These are phyloP conservation scores for Troides aeacus DNA, from an alignment of 2,888 invertebrate species.

Conservation along the genomic window DNA sequence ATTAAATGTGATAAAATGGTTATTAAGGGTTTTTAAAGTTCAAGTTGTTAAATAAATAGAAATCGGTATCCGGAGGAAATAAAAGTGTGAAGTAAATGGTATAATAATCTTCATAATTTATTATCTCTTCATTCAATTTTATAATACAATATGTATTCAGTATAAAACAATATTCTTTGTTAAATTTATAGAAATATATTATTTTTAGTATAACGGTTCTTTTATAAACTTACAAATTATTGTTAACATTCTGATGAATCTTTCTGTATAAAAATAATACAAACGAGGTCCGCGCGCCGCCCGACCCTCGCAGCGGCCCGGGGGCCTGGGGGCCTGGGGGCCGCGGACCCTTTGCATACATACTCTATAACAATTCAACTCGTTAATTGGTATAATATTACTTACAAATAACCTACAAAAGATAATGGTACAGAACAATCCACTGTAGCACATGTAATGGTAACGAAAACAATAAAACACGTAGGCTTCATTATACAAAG, in stretches of 20 bases:
- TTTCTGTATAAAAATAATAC: slow-evolving; percentile 77
- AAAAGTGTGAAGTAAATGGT: slow-evolving; percentile 67
- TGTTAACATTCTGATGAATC: slow-evolving; percentile 78
- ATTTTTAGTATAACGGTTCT: slow-evolving; percentile 75
- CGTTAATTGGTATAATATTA: slow-evolving; percentile 77
- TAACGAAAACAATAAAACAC: slow-evolving; percentile 78
- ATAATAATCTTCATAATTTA: slow-evolving; percentile 80
- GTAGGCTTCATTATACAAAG: slow-evolving; percentile 79
- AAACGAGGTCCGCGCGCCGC: slow-evolving; percentile 53
- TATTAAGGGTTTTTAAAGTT: too few species aligned
- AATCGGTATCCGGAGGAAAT: slow-evolving; percentile 40
- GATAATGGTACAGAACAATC: slow-evolving; percentile 75
- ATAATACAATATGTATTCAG: slow-evolving; percentile 77
- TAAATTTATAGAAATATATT: slow-evolving; percentile 80
- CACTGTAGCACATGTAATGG: slow-evolving; percentile 75
- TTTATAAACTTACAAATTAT: slow-evolving; percentile 78
- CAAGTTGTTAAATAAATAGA: neutral
- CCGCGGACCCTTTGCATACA: slow-evolving; percentile 48
- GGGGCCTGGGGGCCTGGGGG: slow-evolving; percentile 12
- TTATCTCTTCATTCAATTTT: slow-evolving; percentile 66
- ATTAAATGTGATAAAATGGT: too few species aligned
- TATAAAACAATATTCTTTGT: slow-evolving; percentile 80
- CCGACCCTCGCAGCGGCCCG: slow-evolving; percentile 28
- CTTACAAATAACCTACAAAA: slow-evolving; percentile 72
- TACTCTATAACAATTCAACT: slow-evolving; percentile 75